Evolutionary conservation across 2,888 invertebrate species (phyloP).

Genomic region (Temnothorax unifasciatus): DNA sequence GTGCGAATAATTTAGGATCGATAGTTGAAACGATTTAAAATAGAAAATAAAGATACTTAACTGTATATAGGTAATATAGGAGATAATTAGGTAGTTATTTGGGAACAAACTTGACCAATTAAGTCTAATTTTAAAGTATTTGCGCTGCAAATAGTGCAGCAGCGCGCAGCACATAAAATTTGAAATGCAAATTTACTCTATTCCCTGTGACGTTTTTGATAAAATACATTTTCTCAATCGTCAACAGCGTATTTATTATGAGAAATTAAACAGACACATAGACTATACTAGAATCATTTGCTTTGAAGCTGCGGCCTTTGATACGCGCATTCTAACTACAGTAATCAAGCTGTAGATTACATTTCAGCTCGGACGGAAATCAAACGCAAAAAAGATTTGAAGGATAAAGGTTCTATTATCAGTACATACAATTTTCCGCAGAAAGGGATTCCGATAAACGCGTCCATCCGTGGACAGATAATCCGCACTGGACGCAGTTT

Average conservation of each 20-base stretch:
- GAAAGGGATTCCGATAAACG: constrained; percentile 48
- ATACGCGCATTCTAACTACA: constrained; percentile 16
- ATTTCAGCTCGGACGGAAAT: constrained; percentile 38
- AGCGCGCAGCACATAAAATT: not conserved
- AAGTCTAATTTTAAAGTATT: not conserved
- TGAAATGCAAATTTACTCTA: not conserved
- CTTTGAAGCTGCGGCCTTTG: constrained; percentile 22
- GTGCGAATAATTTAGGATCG: too few relatives aligned
- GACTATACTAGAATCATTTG: not conserved
- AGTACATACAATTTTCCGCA: constrained; percentile 48
- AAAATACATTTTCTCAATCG: not conserved
- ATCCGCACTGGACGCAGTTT: constrained; percentile 42
- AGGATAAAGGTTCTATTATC: constrained; percentile 48
- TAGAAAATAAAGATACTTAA: not conserved
- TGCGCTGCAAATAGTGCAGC: too few relatives aligned
- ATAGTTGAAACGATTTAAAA: not conserved
- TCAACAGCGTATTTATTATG: not conserved
- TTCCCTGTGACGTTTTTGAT: not conserved
- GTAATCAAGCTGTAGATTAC: constrained; percentile 46
- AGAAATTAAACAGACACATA: constrained; percentile 1
- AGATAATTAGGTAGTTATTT: not conserved
- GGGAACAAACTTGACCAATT: not conserved
- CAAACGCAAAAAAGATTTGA: constrained; percentile 40
- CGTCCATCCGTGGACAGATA: constrained; percentile 41
- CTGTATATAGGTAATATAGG: too few relatives aligned